Evolutionary conservation across 2,888 invertebrate species (phyloP).

Genomic region (Pyrocoelia pectoralis): DNA sequence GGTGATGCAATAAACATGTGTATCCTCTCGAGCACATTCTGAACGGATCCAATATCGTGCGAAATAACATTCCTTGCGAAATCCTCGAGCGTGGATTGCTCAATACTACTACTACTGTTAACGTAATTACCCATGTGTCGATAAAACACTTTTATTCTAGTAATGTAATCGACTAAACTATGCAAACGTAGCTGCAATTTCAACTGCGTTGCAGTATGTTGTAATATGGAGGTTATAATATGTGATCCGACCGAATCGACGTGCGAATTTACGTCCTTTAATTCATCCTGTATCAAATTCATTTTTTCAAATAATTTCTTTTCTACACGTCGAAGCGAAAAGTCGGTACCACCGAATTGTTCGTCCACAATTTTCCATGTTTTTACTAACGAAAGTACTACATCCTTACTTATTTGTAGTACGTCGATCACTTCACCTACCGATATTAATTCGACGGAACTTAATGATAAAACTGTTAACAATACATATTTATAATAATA

Average conservation of each 20-base stretch:
- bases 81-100: constrained; percentile 71
- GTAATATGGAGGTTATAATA: constrained; percentile 48
- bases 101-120: constrained; percentile 62
- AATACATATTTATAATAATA: not conserved
- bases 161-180: constrained; percentile 68
- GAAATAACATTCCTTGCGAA: constrained; percentile 77
- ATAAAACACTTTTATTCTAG: constrained; percentile 67
- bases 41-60: constrained; percentile 70
- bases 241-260: constrained; percentile 36
- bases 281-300: constrained; percentile 55
- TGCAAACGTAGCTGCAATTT: constrained; percentile 68
- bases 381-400: constrained; percentile 66
- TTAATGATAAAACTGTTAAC: not conserved
- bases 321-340: constrained; percentile 68
- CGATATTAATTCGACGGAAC: constrained; percentile 4
- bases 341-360: constrained; percentile 61
- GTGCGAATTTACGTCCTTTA: constrained; percentile 54
- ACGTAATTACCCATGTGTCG: constrained; percentile 68
- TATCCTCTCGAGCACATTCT: constrained; percentile 71
- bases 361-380: constrained; percentile 72
- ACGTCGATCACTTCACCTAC: constrained; percentile 63
- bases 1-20: constrained; percentile 69
- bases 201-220: constrained; percentile 57
- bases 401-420: constrained; percentile 66
- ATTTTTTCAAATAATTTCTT: constrained; percentile 66